Conservation (phyloP, 2,888 invertebrate genomes). For the Apeira syringaria region DNA sequence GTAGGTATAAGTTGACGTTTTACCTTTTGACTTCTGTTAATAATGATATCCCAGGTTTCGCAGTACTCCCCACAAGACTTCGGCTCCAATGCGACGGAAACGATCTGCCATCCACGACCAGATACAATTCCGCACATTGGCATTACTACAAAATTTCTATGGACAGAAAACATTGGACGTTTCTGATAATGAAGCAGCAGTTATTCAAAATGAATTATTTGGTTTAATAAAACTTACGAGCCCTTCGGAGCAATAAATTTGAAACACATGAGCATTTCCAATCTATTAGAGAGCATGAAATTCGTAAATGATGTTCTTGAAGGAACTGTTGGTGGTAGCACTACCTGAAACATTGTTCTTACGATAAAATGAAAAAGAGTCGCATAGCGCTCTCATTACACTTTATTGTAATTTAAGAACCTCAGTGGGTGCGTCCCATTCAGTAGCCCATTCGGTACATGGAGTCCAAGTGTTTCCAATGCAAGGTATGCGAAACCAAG, state of each 20-base stretch:
- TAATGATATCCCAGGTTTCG: conserved; percentile 69
- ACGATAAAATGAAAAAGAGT: too few species aligned
- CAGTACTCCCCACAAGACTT: conserved; percentile 62
- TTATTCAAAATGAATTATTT: neutral
- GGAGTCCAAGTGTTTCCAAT: conserved; percentile 71
- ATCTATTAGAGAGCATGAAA: conserved; percentile 70
- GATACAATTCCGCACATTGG: conserved; percentile 74
- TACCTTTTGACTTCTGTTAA: conserved; percentile 68
- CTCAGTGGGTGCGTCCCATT: conserved; percentile 69
- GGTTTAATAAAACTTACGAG: conserved; percentile 53
- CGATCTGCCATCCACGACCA: conserved; percentile 72
- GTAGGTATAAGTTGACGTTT: neutral
- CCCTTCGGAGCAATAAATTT: conserved; percentile 60
- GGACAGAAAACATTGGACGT: neutral
- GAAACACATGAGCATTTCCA: conserved; percentile 67
- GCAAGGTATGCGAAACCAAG: conserved; percentile 73
- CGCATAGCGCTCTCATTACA: too few species aligned
- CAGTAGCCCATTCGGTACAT: conserved; percentile 64
- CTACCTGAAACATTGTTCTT: conserved; percentile 48
- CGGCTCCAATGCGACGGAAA: conserved; percentile 72
- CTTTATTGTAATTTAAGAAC: conserved; percentile 36
- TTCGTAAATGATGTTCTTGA: conserved; percentile 65
- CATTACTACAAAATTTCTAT: conserved; percentile 66
- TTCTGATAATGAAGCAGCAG: too few species aligned
- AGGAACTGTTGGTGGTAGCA: conserved; percentile 74